Conservation (phyloP, 2,113 vertebrate species). For the Lagopus muta region DNA sequence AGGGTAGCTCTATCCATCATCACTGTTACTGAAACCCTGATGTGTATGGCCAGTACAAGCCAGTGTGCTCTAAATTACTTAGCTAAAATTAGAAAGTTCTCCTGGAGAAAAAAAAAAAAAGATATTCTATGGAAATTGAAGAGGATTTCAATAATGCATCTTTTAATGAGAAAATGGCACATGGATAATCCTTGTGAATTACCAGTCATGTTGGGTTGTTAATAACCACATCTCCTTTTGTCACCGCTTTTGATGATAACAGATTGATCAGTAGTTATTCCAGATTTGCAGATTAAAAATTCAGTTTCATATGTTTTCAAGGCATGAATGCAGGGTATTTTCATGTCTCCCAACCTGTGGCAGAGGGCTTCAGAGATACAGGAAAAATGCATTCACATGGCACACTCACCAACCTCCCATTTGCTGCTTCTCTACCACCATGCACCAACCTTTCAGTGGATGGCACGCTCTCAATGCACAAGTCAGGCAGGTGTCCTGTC, state of each 20-base stretch:
- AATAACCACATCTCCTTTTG: not conserved
- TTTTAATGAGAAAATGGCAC: not conserved
- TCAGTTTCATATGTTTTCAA: not conserved
- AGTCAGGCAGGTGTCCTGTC: not conserved
- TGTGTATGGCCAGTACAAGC: rapidly evolving
- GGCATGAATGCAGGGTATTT: not conserved
- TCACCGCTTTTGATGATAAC: not conserved
- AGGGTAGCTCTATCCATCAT: rapidly evolving
- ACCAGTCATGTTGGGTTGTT: rapidly evolving
- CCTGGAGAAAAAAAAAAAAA: not conserved
- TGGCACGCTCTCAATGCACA: rapidly evolving
- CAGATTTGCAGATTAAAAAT: not conserved
- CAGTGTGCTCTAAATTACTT: not conserved
- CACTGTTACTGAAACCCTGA: rapidly evolving
- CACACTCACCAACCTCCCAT: not conserved
- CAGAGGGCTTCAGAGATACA: not conserved
- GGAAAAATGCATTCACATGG: not conserved
- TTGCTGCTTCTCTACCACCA: not conserved
- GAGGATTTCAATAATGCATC: not conserved
- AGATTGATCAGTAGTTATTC: not conserved
- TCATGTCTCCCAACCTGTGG: not conserved
- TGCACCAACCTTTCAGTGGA: rapidly evolving
- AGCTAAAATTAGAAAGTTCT: not conserved
- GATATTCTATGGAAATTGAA: not conserved
- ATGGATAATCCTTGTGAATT: not conserved